These are phyloP conservation scores for Drosophila percnosoma DNA, from an alignment of 2,888 invertebrate species.

Conservation along the genomic window DNA sequence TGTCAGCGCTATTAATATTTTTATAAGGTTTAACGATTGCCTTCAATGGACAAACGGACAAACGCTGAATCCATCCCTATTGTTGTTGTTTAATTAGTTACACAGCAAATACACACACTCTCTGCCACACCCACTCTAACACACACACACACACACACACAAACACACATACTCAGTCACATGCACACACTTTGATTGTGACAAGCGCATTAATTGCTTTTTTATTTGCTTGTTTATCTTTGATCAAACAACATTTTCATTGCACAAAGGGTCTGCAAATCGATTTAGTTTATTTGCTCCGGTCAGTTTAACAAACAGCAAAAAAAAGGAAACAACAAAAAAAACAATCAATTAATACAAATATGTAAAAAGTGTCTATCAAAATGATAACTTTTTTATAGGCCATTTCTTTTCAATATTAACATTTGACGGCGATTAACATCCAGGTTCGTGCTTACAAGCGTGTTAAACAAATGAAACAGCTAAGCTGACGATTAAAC, in stretches of 20 bases:
- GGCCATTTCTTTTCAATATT: neutral
- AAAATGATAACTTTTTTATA: slow-evolving; percentile 8
- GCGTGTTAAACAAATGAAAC: neutral
- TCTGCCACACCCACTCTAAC: neutral
- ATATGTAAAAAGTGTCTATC: slow-evolving; percentile 22
- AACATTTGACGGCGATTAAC: neutral
- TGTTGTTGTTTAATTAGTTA: slow-evolving; percentile 69
- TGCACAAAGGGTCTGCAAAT: slow-evolving; percentile 36
- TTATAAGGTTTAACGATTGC: slow-evolving; percentile 65
- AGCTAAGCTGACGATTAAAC: neutral
- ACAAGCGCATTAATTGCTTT: slow-evolving; percentile 74
- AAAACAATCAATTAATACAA: slow-evolving; percentile 33
- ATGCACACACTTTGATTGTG: slow-evolving; percentile 39
- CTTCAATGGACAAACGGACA: slow-evolving; percentile 25
- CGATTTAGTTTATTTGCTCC: slow-evolving; percentile 41
- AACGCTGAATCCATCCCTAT: slow-evolving; percentile 22
- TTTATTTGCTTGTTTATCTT: slow-evolving; percentile 61
- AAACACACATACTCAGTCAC: slow-evolving; percentile 1
- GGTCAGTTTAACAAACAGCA: slow-evolving; percentile 3
- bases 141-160: slow-evolving; percentile 6
- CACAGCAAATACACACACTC: slow-evolving; percentile 34
- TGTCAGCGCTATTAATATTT: slow-evolving; percentile 65
- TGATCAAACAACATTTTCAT: slow-evolving; percentile 50
- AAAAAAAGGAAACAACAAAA: neutral
- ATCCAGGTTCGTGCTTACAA: neutral